Conservation (phyloP, 2,888 invertebrate genomes). For the Rotaria socialis region DNA sequence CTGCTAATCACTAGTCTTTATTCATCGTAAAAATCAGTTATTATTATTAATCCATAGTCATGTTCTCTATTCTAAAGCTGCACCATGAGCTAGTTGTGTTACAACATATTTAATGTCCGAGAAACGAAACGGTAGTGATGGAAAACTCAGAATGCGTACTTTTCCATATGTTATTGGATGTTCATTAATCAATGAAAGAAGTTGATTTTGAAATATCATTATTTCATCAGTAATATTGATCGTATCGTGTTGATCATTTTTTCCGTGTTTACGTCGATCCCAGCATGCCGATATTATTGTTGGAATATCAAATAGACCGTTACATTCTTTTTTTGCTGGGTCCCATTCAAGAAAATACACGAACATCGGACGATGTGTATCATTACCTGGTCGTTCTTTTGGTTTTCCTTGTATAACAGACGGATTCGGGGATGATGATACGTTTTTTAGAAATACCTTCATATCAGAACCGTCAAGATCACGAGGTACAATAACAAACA, state of each 20-base stretch:
- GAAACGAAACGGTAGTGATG: background rate
- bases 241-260: background rate
- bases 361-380: conserved; percentile 15
- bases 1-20: too few species aligned
- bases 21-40: too few species aligned
- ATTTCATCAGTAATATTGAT: background rate
- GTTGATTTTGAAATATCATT: background rate
- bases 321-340: background rate
- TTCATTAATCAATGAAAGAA: background rate
- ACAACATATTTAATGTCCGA: background rate
- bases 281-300: background rate
- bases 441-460: background rate
- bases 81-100: background rate
- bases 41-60: too few species aligned
- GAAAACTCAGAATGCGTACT: conserved; percentile 20
- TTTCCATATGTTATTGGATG: conserved; percentile 6
- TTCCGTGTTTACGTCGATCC: background rate
- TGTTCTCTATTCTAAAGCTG: background rate
- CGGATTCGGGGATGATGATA: background rate
- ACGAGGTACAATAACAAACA: conserved; percentile 6
- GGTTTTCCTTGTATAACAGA: conserved; percentile 1
- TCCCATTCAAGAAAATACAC: background rate
- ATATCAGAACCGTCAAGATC: conserved; percentile 8
- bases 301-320: conserved; percentile 20
- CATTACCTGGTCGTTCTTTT: background rate